phyloP scores from a whole-genome alignment of 2,797 vertebrate species.

The Holocentrus rufus region DNA sequence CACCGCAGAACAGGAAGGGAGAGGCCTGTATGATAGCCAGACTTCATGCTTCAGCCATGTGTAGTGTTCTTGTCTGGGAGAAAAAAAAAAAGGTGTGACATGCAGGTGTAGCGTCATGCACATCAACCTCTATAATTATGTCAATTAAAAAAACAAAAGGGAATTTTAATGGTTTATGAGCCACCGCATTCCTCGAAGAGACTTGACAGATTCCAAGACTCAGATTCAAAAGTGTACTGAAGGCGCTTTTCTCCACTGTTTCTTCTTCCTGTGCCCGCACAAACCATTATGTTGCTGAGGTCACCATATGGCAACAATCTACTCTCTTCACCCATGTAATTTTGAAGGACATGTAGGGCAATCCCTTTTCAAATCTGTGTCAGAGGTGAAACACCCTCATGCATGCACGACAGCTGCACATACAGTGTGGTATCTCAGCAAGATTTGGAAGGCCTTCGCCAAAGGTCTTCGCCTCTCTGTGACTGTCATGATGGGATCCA shows the following conservation, averaged over 20 bases:
- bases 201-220: too few relatives aligned
- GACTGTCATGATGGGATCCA: constrained; percentile 3
- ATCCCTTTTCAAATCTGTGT: background rate
- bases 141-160: background rate
- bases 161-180: background rate
- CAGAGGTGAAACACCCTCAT: constrained; percentile 11
- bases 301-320: too few relatives aligned
- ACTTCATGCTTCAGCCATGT: background rate
- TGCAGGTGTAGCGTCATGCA: background rate
- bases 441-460: background rate
- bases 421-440: constrained; percentile 1
- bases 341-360: background rate
- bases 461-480: constrained; percentile 1
- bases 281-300: too few relatives aligned
- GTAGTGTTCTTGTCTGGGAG: background rate
- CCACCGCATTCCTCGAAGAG: background rate
- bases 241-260: background rate
- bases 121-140: background rate
- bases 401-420: background rate
- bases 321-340: background rate
- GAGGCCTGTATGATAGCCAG: background rate
- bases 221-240: too few relatives aligned
- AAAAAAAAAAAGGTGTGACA: background rate
- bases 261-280: background rate
- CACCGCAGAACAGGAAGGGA: constrained; percentile 30